Conservation (phyloP, 2,888 invertebrate genomes). For the Leucophora obtusa region DNA sequence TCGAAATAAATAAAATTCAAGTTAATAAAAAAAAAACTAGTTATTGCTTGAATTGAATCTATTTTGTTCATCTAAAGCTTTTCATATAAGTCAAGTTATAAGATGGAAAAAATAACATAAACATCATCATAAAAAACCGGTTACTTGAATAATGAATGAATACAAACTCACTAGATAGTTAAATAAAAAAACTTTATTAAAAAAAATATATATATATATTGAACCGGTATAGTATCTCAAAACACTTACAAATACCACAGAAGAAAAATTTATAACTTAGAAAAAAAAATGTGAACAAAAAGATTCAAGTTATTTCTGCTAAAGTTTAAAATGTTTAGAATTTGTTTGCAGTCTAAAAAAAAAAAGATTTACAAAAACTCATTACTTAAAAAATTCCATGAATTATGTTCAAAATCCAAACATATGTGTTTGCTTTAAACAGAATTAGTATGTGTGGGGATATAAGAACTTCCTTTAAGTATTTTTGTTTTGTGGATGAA, state of each 20-base stretch:
- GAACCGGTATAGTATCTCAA: not conserved
- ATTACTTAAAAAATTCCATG: conserved; percentile 2
- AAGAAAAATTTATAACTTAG: too few relatives aligned
- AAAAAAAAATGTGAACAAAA: not conserved
- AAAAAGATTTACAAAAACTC: conserved; percentile 1
- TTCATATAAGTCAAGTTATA: conserved; percentile 33
- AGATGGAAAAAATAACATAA: conserved; percentile 6
- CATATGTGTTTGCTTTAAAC: not conserved
- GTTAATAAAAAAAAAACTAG: conserved; percentile 11
- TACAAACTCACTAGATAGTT: not conserved
- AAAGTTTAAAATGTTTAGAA: not conserved
- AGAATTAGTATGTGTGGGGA: not conserved
- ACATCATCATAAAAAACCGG: conserved; percentile 45
- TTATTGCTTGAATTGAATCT: conserved; percentile 16
- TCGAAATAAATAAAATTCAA: conserved; percentile 13
- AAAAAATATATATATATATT: not conserved
- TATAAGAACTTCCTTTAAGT: not conserved
- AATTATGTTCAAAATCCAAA: not conserved
- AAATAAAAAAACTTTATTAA: not conserved
- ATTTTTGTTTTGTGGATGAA: not conserved
- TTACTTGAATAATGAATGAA: conserved; percentile 14
- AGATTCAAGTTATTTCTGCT: not conserved
- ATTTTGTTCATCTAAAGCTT: conserved; percentile 18
- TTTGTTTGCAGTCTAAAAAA: not conserved
- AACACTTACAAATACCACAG: not conserved